Percentiles rank a stretch among this genome's conserved stretches.
phyloP scores from a whole-genome alignment of 2,888 invertebrate species.

The Stictocephala bisonia region DNA sequence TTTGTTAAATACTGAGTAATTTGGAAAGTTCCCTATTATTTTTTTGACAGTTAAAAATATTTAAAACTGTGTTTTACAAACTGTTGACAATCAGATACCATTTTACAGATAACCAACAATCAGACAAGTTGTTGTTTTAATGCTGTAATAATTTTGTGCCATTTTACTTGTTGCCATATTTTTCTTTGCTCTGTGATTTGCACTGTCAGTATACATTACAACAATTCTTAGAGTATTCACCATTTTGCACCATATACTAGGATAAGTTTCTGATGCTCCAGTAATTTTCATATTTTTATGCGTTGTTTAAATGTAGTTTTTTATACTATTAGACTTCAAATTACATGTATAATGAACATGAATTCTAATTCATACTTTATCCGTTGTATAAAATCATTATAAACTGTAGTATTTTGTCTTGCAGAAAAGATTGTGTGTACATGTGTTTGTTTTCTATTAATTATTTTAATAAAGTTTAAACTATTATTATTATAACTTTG shows the following conservation, averaged over 20 bases:
- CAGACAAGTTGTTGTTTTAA: too few relatives aligned
- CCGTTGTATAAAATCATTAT: conserved; percentile 26
- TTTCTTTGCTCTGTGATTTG: conserved; percentile 6
- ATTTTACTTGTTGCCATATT: conserved; percentile 5
- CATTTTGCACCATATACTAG: neutral
- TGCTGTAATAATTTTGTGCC: too few relatives aligned
- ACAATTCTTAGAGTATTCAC: conserved; percentile 13
- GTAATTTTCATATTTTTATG: conserved; percentile 31
- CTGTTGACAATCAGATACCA: too few relatives aligned
- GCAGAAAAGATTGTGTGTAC: conserved; percentile 29
- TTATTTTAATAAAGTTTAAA: conserved; percentile 36
- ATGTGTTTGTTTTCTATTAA: conserved; percentile 37
- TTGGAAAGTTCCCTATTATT: too few relatives aligned
- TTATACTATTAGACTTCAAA: conserved; percentile 38
- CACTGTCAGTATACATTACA: neutral
- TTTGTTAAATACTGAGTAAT: too few relatives aligned
- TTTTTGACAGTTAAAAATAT: too few relatives aligned
- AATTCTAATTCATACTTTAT: conserved; percentile 17
- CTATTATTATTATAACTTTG: conserved; percentile 46
- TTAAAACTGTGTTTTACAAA: too few relatives aligned
- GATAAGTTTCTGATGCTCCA: conserved; percentile 19
- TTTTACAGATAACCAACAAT: too few relatives aligned
- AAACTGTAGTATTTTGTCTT: conserved; percentile 15
- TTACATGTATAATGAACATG: conserved; percentile 5
- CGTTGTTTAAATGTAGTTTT: conserved; percentile 35